Conservation (phyloP, 2,113 vertebrate genomes). For the Neodon shergylaensis region DNA sequence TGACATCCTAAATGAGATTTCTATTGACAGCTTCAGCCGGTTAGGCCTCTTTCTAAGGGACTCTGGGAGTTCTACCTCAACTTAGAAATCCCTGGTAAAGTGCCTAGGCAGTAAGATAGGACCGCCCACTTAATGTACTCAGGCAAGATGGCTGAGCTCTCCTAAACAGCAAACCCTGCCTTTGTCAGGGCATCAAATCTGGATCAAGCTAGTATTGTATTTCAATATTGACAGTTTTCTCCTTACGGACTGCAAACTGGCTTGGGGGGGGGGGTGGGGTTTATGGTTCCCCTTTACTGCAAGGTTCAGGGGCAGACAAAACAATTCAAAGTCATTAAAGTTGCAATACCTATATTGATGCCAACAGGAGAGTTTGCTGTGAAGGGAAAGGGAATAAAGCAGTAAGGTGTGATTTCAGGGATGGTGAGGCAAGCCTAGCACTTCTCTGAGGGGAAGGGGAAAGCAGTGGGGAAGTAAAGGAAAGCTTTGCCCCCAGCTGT, state of each 20-base stretch:
- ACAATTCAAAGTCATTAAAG: constrained; percentile 51
- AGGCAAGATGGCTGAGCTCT: constrained; percentile 59
- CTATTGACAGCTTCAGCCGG: background rate
- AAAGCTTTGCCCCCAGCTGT: background rate
- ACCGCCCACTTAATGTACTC: background rate
- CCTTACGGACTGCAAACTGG: background rate
- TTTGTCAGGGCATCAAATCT: constrained; percentile 58
- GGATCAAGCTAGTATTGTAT: background rate
- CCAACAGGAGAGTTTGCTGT: background rate
- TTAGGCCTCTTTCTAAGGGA: constrained; percentile 57
- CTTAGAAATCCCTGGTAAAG: constrained; percentile 18
- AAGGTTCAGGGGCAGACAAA: background rate
- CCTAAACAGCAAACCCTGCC: constrained; percentile 55
- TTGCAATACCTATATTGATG: constrained; percentile 7
- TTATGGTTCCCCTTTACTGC: background rate
- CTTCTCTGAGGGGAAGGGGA: background rate
- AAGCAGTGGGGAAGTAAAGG: background rate
- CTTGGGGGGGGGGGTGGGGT: too few relatives aligned
- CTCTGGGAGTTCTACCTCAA: background rate
- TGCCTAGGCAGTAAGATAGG: background rate
- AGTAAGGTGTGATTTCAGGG: constrained; percentile 2
- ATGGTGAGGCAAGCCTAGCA: background rate
- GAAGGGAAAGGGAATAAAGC: background rate
- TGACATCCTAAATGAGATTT: background rate
- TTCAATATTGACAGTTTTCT: constrained; percentile 33